A percentile compares a stretch with the other conserved stretches of the same genome.
These are phyloP conservation scores for Eunapius fragilis DNA, from an alignment of 37 sponge, comb jelly and placozoan genomes.

Conservation along the genomic window DNA sequence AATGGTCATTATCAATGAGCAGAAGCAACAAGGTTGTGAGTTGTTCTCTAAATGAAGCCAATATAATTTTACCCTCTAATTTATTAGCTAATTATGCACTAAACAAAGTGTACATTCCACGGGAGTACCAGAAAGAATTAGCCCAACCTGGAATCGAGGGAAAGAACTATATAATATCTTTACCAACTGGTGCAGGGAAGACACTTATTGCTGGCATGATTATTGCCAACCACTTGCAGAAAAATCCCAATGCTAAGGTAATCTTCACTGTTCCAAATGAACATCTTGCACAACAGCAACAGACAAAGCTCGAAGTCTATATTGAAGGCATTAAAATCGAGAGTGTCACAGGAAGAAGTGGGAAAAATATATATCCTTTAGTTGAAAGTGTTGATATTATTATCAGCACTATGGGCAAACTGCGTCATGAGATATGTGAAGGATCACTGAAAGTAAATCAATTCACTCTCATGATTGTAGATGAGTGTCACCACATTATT, in stretches of 20 bases:
- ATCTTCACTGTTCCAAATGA: conserved; percentile 58
- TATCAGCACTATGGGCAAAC: conserved; percentile 71
- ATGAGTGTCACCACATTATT: conserved; percentile 89
- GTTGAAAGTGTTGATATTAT: conserved; percentile 28
- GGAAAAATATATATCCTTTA: neutral
- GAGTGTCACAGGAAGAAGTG: conserved; percentile 47
- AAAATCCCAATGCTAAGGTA: neutral
- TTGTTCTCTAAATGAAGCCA: neutral
- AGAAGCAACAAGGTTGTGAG: neutral
- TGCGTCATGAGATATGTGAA: conserved; percentile 37
- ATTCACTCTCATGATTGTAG: conserved; percentile 78
- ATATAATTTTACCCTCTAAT: neutral
- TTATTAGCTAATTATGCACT: neutral
- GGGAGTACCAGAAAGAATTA: conserved; percentile 62
- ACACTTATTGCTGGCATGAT: conserved; percentile 66
- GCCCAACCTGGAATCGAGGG: conserved; percentile 68
- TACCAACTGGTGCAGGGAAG: conserved; percentile 78
- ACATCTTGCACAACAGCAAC: conserved; percentile 67
- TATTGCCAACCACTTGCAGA: conserved; percentile 47
- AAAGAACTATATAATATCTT: conserved; percentile 71
- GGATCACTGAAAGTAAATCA: conserved; percentile 13
- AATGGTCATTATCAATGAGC: neutral
- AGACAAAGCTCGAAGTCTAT: conserved; percentile 29
- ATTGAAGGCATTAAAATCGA: conserved; percentile 31
- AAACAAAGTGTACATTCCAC: neutral